Evolutionary conservation across 92 coral and sea anemone species (phyloP), one percentile per base, ranked within the genome.

Genomic region (Muricea muricata): DNA sequence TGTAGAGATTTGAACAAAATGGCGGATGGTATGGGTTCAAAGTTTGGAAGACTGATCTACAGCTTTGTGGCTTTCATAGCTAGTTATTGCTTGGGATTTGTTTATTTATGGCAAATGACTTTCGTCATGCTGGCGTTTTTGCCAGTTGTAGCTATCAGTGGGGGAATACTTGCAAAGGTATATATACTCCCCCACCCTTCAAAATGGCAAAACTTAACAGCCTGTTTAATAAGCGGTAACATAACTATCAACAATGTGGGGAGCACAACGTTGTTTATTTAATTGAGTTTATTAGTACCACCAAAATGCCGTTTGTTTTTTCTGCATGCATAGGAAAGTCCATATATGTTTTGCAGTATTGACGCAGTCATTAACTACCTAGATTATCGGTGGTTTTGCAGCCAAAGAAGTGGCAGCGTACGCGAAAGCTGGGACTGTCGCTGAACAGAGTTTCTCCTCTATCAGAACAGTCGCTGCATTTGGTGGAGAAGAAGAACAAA

Each of bases 81-180:
- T 15, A 94, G 97, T 10, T 96, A 93, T 80, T 75, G 65, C 13
- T 73, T 96, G 84, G 99, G 97, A 17, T 96, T 96, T 87, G 74
- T 46, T 5, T 96, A 93, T 58, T 89, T 93, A 35, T 96, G 99
- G 99, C 82, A 96, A 78, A 72, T 96, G 31, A 92, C 99, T 11
- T 89, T 96, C 11, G 99, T 96, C 0, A 88, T 96, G 74, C 69
- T 96, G 75, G 86, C 98, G 17, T 57, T 88, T 17, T 87, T 92
- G 13, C 99, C 99, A 1, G 63, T 96, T 9, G 41, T 92, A 81
- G 87, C 87, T 2, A 80, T 94, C 7, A 90, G 94, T 32, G 99
- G 97, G 47, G 99, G 93, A 68, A 60, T 91, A 12, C 84, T 96
- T 75, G 99, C 89, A 41, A 93, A 92, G 94, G 99, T 96, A 57